A percentile compares a stretch with the other conserved stretches of the same genome.
Conservation (phyloP, 2,888 invertebrate species). For the Dermolepida albohirtum region DNA sequence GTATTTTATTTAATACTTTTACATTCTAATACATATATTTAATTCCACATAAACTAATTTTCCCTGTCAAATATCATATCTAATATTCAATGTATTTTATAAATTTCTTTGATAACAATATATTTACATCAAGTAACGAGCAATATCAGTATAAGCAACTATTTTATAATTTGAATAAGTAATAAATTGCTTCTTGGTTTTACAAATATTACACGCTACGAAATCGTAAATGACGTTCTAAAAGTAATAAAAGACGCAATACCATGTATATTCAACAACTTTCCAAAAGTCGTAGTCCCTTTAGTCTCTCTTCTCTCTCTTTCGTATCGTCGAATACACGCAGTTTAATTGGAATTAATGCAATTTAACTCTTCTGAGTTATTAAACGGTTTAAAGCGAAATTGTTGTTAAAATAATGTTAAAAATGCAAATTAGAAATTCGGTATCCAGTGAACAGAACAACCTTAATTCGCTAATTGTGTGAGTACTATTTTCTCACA, state of each 20-base stretch:
- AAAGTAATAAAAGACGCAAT: slow-evolving; percentile 6
- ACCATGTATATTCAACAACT: slow-evolving; percentile 16
- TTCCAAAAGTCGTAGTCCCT: slow-evolving; percentile 18
- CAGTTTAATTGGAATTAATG: slow-evolving; percentile 26
- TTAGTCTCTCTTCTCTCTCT: not conserved
- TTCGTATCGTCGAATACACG: slow-evolving; percentile 12
- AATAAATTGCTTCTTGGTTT: too few species aligned
- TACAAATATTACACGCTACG: slow-evolving; percentile 2
- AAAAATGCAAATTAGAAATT: slow-evolving; percentile 31
- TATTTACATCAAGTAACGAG: too few species aligned
- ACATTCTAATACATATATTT: too few species aligned
- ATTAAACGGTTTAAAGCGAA: slow-evolving; percentile 24
- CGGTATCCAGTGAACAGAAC: not conserved
- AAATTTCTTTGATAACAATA: too few species aligned
- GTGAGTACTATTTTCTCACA: slow-evolving; percentile 3
- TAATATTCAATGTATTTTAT: too few species aligned
- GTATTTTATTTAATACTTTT: too few species aligned
- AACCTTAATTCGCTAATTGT: slow-evolving; percentile 11
- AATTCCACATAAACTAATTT: too few species aligned
- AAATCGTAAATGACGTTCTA: slow-evolving; percentile 17
- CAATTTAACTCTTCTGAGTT: slow-evolving; percentile 31
- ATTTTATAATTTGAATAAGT: too few species aligned
- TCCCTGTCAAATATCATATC: too few species aligned
- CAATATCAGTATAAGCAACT: too few species aligned
- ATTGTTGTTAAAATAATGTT: slow-evolving; percentile 30